Evolutionary conservation across 2,888 invertebrate genomes (phyloP).

Genomic region (Hartigia nigra): DNA sequence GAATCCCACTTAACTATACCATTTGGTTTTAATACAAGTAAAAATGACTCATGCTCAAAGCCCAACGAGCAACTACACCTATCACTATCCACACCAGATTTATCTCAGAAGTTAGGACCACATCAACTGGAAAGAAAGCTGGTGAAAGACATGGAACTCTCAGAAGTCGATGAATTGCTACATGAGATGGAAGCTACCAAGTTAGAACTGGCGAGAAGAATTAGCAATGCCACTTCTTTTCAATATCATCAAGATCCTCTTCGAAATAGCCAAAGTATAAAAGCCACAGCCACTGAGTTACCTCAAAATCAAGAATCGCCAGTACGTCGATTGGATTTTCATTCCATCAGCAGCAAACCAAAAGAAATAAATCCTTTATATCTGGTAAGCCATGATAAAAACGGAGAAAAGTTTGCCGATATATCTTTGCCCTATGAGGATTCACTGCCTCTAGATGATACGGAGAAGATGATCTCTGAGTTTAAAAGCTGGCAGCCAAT

Average conservation of each 20-base stretch:
- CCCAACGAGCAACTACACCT: constrained; percentile 32
- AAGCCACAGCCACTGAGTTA: background rate
- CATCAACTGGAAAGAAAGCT: constrained; percentile 32
- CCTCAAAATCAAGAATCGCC: constrained; percentile 5
- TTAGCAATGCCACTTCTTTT: constrained; percentile 29
- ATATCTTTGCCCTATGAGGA: constrained; percentile 43
- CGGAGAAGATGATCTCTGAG: constrained; percentile 46
- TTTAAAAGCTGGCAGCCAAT: constrained; percentile 48
- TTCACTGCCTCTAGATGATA: constrained; percentile 42
- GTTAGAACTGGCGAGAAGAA: constrained; percentile 55
- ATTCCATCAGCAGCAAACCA: constrained; percentile 23
- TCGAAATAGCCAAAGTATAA: background rate
- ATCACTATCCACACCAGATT: constrained; percentile 43
- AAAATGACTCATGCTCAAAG: constrained; percentile 34
- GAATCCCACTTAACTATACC: constrained; percentile 26
- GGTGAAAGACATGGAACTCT: constrained; percentile 56
- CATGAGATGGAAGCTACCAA: constrained; percentile 65
- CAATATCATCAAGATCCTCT: constrained; percentile 24
- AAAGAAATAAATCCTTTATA: constrained; percentile 15
- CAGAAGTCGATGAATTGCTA: constrained; percentile 64
- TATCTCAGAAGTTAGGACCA: constrained; percentile 40
- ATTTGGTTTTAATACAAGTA: constrained; percentile 28
- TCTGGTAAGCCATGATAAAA: constrained; percentile 28
- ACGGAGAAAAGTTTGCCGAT: constrained; percentile 35
- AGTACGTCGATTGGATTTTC: constrained; percentile 34